Evolutionary conservation across 2,113 vertebrate genomes (phyloP).

Genomic region (Zosterops borbonicus): DNA sequence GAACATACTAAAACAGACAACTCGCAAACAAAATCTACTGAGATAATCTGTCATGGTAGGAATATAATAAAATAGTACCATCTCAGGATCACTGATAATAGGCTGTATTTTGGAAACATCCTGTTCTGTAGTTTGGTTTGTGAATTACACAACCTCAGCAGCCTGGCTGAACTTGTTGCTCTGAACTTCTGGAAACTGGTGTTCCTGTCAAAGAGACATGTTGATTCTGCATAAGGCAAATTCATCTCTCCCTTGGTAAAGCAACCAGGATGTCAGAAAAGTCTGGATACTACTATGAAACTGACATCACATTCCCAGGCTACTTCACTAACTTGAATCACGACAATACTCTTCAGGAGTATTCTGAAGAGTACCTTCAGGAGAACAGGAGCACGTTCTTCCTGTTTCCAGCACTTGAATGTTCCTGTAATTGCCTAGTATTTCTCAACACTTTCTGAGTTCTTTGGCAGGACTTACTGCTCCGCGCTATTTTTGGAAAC

Average conservation of each 20-base stretch:
- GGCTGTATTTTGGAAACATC: background rate
- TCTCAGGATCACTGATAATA: background rate
- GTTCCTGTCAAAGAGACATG: background rate
- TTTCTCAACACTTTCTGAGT: background rate
- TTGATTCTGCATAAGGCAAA: background rate
- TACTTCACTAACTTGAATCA: background rate
- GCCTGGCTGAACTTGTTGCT: background rate
- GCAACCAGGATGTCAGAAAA: background rate
- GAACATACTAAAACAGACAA: background rate
- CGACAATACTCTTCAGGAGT: background rate
- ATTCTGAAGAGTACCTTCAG: no score
- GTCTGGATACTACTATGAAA: background rate
- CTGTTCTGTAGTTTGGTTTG: background rate
- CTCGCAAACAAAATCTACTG: background rate
- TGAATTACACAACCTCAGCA: background rate
- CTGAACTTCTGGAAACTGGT: background rate
- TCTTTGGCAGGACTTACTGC: background rate
- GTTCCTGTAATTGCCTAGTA: background rate
- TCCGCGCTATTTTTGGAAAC: conserved; percentile 4
- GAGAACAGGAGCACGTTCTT: background rate
- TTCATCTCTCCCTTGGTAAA: background rate
- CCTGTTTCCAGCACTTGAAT: background rate
- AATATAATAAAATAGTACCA: background rate
- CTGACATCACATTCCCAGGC: background rate
- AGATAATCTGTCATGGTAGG: background rate